Evolutionary conservation across 1,140 invertebrate genomes (phyloP).

Genomic region (Cydia strobilella): DNA sequence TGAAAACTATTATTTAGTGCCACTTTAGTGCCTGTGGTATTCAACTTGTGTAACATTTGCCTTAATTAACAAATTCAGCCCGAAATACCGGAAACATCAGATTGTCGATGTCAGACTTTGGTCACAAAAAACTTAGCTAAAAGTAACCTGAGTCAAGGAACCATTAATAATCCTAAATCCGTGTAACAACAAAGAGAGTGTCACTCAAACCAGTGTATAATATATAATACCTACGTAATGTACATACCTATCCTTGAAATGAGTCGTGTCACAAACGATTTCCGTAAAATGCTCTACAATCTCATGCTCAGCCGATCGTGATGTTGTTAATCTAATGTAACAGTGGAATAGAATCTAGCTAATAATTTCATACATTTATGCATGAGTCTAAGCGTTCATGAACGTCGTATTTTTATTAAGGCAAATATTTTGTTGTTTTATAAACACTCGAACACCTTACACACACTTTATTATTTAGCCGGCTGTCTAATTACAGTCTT

Average conservation of each 20-base stretch:
- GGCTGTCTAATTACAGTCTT: neutral
- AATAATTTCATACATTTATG: conserved; percentile 21
- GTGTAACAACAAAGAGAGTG: neutral
- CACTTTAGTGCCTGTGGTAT: no score
- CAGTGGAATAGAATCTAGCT: conserved; percentile 17
- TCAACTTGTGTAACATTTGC: neutral
- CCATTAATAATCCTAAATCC: conserved; percentile 7
- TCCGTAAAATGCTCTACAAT: conserved; percentile 28
- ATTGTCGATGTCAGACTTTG: neutral
- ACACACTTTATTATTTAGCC: neutral
- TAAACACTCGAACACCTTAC: neutral
- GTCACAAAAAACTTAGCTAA: neutral
- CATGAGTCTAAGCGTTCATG: conserved; percentile 14
- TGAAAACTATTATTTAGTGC: no score
- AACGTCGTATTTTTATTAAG: neutral
- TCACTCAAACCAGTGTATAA: neutral
- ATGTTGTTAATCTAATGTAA: conserved; percentile 25
- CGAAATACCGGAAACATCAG: neutral
- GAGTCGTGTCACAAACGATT: conserved; percentile 16
- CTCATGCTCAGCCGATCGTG: conserved; percentile 28
- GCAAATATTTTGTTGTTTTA: neutral
- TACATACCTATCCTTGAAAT: conserved; percentile 16
- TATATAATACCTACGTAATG: neutral
- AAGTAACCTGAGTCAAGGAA: neutral
- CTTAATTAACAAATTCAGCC: neutral